These are phyloP conservation scores for Euwallacea similis DNA, from an alignment of 1,140 invertebrate genomes.

Conservation along the genomic window DNA sequence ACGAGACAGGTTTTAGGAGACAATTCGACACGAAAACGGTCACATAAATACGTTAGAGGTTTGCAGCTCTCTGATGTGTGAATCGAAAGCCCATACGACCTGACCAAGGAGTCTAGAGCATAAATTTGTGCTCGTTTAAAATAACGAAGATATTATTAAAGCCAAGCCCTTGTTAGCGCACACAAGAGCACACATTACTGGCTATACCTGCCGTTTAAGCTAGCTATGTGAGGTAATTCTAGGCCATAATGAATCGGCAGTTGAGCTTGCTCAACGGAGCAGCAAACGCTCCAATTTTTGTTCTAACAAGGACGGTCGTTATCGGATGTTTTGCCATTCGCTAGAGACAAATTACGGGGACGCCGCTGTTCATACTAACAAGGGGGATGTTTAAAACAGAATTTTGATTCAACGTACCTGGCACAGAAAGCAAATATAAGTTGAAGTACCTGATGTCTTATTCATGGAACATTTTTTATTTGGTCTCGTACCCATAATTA, in stretches of 20 bases:
- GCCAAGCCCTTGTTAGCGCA: conserved; percentile 10
- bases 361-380: conserved; percentile 12
- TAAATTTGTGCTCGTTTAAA: conserved; percentile 10
- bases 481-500: too few species aligned
- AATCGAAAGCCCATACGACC: not conserved
- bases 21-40: not conserved
- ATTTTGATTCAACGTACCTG: not conserved
- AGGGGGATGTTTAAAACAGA: not conserved
- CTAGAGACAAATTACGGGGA: conserved; percentile 9
- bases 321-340: conserved; percentile 21
- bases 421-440: too few species aligned
- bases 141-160: conserved; percentile 25
- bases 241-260: conserved; percentile 29
- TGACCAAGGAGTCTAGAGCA: not conserved
- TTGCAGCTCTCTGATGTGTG: not conserved
- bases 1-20: conserved; percentile 22
- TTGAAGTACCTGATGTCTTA: too few species aligned
- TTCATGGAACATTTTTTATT: too few species aligned
- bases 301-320: conserved; percentile 31
- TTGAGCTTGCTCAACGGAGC: conserved; percentile 27
- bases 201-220: conserved; percentile 24
- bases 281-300: conserved; percentile 21
- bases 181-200: conserved; percentile 8
- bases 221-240: conserved; percentile 6
- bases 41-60: conserved; percentile 13